phyloP scores from a whole-genome alignment of 53 echinoderm and acorn worm genomes.

The Luidia sarsii region DNA sequence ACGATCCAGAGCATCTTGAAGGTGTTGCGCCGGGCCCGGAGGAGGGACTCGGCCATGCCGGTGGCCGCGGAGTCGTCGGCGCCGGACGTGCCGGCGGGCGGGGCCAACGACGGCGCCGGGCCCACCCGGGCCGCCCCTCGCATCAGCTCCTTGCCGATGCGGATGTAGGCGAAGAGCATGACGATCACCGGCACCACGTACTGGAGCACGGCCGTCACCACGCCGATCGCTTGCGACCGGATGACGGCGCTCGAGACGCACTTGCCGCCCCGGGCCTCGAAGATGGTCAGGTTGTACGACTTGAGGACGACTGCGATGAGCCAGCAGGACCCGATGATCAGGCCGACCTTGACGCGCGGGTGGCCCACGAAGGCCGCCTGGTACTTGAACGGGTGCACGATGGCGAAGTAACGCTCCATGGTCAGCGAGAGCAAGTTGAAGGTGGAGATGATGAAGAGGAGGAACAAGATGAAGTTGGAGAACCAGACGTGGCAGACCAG shows the following conservation, averaged over 20 bases:
- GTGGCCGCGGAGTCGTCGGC: background rate
- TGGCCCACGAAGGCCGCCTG: slow-evolving; percentile 59
- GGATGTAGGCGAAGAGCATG: slow-evolving; percentile 76
- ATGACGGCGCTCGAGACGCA: slow-evolving; percentile 17
- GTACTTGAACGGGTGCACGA: slow-evolving; percentile 79
- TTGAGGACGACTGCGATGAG: slow-evolving; percentile 54
- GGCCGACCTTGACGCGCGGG: slow-evolving; percentile 33
- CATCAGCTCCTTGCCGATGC: slow-evolving; percentile 64
- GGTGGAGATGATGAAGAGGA: slow-evolving; percentile 73
- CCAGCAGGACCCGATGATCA: slow-evolving; percentile 60
- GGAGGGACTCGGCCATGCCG: slow-evolving; percentile 30
- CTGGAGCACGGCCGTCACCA: slow-evolving; percentile 67
- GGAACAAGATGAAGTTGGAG: slow-evolving; percentile 74
- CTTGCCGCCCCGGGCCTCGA: slow-evolving; percentile 18
- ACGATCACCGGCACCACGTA: slow-evolving; percentile 72
- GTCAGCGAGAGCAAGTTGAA: slow-evolving; percentile 84
- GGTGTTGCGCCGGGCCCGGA: slow-evolving; percentile 50
- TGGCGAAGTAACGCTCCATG: slow-evolving; percentile 85
- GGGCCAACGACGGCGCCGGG: background rate
- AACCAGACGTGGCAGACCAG: slow-evolving; percentile 87
- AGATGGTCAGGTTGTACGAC: slow-evolving; percentile 49
- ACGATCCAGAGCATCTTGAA: slow-evolving; percentile 62
- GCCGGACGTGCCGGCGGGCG: background rate
- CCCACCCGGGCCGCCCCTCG: slow-evolving; percentile 46
- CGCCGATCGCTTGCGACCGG: slow-evolving; percentile 48